Conservation (phyloP, 1,140 invertebrate genomes). For the Eciton burchellii region DNA sequence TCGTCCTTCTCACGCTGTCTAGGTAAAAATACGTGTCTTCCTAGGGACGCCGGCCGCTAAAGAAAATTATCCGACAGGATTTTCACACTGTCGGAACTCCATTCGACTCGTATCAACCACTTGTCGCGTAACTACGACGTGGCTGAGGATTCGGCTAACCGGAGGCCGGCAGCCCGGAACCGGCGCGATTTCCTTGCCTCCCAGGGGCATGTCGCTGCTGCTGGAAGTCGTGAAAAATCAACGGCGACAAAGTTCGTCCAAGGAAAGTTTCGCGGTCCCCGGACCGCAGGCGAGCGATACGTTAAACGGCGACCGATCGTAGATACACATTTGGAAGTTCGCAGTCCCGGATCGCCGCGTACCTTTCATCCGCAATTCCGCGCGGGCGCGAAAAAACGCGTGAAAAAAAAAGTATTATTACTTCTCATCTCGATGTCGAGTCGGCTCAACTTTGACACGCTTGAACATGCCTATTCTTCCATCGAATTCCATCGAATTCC, state of each 20-base stretch:
- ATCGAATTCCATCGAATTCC: too few relatives aligned
- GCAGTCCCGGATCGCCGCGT: background rate
- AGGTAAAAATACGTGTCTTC: background rate
- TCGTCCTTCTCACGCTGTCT: too few relatives aligned
- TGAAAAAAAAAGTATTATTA: conserved; percentile 21
- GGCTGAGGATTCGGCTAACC: conserved; percentile 29
- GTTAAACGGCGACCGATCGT: conserved; percentile 35
- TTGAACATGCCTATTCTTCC: background rate
- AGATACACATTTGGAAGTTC: conserved; percentile 38
- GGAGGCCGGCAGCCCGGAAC: background rate
- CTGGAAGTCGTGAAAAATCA: conserved; percentile 36
- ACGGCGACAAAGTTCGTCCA: conserved; percentile 36
- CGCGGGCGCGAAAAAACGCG: too few relatives aligned
- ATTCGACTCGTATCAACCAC: conserved; percentile 17
- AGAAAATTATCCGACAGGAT: background rate
- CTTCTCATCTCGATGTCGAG: background rate
- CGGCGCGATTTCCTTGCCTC: background rate
- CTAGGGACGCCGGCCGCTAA: too few relatives aligned
- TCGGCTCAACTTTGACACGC: background rate
- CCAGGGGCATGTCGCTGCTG: conserved; percentile 14
- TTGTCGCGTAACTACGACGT: conserved; percentile 1
- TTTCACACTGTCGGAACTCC: background rate
- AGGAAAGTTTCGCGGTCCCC: conserved; percentile 33
- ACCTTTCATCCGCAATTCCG: conserved; percentile 16
- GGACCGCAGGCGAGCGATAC: conserved; percentile 26